These are phyloP conservation scores for Picus viridis DNA, from an alignment of 2,797 vertebrate species.

Conservation along the genomic window DNA sequence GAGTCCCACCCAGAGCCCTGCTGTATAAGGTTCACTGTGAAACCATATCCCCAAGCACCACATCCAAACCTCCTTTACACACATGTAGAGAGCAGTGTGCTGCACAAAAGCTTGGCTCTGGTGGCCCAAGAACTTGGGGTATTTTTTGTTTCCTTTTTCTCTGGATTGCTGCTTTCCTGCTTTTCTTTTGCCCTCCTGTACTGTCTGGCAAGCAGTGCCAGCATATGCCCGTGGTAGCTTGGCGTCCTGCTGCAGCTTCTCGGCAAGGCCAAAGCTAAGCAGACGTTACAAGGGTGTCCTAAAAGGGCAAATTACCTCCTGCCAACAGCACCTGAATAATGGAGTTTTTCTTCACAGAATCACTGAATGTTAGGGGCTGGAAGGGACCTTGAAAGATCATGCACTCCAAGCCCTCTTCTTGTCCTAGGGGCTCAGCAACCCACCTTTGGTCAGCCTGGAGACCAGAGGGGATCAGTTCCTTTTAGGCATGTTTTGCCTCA, in stretches of 20 bases:
- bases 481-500: not conserved
- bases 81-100: not conserved
- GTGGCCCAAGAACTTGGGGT: not conserved
- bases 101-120: not conserved
- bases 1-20: no score
- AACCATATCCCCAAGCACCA: no score
- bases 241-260: not conserved
- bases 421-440: not conserved
- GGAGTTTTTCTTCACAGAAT: not conserved
- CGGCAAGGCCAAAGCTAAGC: not conserved
- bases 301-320: not conserved
- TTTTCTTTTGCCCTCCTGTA: not conserved
- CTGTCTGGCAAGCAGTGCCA: not conserved
- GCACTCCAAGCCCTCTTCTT: not conserved
- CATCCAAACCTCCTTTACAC: no score
- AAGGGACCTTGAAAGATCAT: no score
- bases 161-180: not conserved
- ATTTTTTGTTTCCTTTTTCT: no score
- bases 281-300: not conserved
- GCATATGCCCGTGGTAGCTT: not conserved
- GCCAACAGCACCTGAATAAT: not conserved
- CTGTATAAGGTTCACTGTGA: no score
- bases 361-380: no score
- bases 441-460: not conserved
- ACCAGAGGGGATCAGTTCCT: not conserved